Evolutionary conservation across 2,113 vertebrate species (phyloP), one percentile per base, ranked within the genome.

Genomic region (Megaptera novaeangliae): DNA sequence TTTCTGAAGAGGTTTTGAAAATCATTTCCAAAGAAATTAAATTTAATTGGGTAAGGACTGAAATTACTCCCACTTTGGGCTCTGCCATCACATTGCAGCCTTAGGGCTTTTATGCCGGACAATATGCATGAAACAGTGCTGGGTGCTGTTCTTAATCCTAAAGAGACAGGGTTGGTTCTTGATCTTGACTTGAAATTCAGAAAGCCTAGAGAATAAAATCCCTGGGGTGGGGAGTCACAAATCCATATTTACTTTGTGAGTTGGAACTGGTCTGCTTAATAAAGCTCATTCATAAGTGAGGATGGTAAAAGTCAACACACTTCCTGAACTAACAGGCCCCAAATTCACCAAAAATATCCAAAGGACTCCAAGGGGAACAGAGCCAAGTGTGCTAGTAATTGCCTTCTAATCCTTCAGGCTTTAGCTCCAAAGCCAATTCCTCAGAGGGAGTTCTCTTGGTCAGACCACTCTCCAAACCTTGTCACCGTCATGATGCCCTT

Each of bases 21-120:
- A 93, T 91, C 18, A 81, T 96, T 90, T 88, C 59, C 63, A 55
- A 52, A 83, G 46, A n/a, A 93, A 93, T 91, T 71, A 36, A 85
- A 78, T 57, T 69, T 36, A 64, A 94, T 9, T 39, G 57, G 3
- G 11, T 49, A 71, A 85, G 57, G 27, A 91, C 69, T 97, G 75
- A 66, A 95, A 72, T 59, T 23, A 34, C 27, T 93, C 74, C 41
- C 29, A 13, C 34, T 71, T 88, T 74, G 29, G 18, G 34, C 36
- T 69, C 93, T 69, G 55, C 64, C 41, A 68, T 83, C 81, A 41
- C 46, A n/a, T 49, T 85, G 66, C 3, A 12, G 5, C 39, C 34
- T 55, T 80, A 64, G 68, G 80, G 39, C 4, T 88, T 75, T 80
- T 66, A 81, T 88, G 20, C 17, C 1, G 71, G 75, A 88, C 3